Base-by-base conservation (phyloP, 2,113 vertebrate genomes). In the Kryptolebias marmoratus region DNA sequence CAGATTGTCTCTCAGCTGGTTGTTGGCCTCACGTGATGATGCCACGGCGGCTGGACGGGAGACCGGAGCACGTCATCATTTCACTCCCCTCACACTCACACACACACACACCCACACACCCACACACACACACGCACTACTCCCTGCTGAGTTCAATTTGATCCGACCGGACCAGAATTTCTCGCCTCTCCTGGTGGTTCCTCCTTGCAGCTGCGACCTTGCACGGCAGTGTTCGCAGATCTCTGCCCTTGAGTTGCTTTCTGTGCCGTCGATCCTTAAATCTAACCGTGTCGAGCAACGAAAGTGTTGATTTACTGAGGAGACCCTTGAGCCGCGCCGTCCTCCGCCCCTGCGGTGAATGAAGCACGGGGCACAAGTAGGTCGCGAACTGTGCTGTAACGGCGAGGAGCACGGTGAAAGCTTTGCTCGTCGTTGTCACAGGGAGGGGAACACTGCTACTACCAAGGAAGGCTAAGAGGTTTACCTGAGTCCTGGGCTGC, bases 391-490 rank as follows among this genome's bases (percentile, higher is more conserved):
- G 79, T 68, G 66, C 22, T n/a, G 12, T 16, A 50, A 11, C 45
- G 11, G 53, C 1, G 64, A 36, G 57, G 75, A 59, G 36, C 65
- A 31, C 39, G n/a, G 48, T 72, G 66, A 81, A 64, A 59, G 50
- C 27, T 15, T 10, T 63, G 14, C 61, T 58, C 12, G 18, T 65
- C 82, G 71, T 76, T 42, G 70, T 68, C 64, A 36, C 93, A 98
- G 97, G 95, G 94, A 75, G 94, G 94, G 10, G 96, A 98, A 83
- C 96, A 97, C 91, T 98, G 97, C 91, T 98, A 98, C 91, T 98
- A 98, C 93, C 96, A 98, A 75, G 96, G 97, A 66, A 85, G 83
- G 82, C 70, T 98, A 66, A 93, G 97, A 64, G 95, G 91, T 45
- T 84, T 89, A 69, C 87, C 94, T 0, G 86, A 64, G 50, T 98